Percentiles rank a stretch among this genome's conserved stretches.
Conservation (phyloP, 2,888 invertebrate genomes). For the Eilema depressum region DNA sequence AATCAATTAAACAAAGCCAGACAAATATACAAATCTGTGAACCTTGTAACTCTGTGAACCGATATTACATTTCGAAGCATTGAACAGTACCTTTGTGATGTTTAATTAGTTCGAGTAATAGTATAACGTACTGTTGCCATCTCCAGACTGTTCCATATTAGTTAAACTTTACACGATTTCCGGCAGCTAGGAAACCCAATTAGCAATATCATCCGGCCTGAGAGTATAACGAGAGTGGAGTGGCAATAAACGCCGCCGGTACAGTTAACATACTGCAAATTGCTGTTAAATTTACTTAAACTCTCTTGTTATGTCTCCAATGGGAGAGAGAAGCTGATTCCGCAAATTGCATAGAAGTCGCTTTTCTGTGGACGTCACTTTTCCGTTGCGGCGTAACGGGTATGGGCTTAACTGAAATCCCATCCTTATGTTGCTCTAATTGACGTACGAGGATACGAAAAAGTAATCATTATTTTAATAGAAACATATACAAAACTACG, state of each 20-base stretch:
- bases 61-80: background rate
- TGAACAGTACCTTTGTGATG: slow-evolving; percentile 11
- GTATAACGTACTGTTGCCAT: slow-evolving; percentile 56
- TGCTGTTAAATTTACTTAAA: slow-evolving; percentile 80
- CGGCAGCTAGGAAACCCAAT: slow-evolving; percentile 80
- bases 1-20: background rate
- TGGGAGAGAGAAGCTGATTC: slow-evolving; percentile 60
- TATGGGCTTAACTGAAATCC: background rate
- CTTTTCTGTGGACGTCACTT: slow-evolving; percentile 34
- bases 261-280: slow-evolving; percentile 80
- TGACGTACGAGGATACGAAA: slow-evolving; percentile 4
- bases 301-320: slow-evolving; percentile 61
- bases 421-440: background rate
- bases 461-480: background rate
- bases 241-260: slow-evolving; percentile 71
- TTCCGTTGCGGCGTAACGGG: slow-evolving; percentile 24
- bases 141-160: slow-evolving; percentile 68
- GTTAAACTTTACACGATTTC: slow-evolving; percentile 82
- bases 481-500: background rate
- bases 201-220: slow-evolving; percentile 82
- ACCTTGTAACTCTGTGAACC: background rate
- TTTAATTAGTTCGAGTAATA: slow-evolving; percentile 46
- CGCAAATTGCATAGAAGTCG: slow-evolving; percentile 57
- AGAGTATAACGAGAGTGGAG: slow-evolving; percentile 72
- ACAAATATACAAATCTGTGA: background rate